These are phyloP conservation scores for Lepus europaeus DNA, from an alignment of 2,113 vertebrate genomes.

Conservation along the genomic window DNA sequence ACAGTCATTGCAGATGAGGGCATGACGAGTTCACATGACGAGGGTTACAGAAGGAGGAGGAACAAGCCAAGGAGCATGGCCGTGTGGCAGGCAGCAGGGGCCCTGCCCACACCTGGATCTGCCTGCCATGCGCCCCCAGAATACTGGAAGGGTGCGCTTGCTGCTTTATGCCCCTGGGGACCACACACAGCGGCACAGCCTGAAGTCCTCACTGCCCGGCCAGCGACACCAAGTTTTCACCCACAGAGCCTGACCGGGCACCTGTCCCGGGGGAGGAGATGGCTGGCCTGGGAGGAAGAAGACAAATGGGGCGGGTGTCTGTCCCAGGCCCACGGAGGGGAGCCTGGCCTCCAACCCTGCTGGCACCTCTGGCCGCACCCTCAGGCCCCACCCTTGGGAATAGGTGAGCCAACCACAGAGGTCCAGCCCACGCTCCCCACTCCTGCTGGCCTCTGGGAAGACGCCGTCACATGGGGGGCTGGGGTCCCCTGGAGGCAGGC, in stretches of 20 bases:
- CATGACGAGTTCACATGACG: not conserved
- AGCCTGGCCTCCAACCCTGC: not conserved
- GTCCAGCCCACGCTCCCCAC: accelerated
- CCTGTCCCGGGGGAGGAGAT: too few species aligned
- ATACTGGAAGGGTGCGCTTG: too few species aligned
- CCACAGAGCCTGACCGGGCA: too few species aligned
- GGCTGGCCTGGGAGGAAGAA: too few species aligned
- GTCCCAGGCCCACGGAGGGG: not conserved
- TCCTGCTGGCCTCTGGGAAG: not conserved
- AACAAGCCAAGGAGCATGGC: not conserved
- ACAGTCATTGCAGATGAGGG: not conserved
- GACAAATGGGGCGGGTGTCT: too few species aligned
- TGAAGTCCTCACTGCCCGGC: too few species aligned
- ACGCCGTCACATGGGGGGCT: too few species aligned
- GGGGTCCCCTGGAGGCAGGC: not conserved
- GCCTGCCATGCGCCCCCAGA: too few species aligned
- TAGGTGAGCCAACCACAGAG: accelerated
- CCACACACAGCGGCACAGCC: too few species aligned
- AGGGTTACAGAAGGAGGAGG: not conserved
- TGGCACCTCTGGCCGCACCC: not conserved
- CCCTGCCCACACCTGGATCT: too few species aligned
- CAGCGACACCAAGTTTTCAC: too few species aligned
- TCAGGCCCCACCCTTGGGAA: not conserved
- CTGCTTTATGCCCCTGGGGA: too few species aligned
- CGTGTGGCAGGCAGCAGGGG: not conserved